Evolutionary conservation across 1,140 invertebrate genomes (phyloP).

Genomic region (Pissodes strobi): DNA sequence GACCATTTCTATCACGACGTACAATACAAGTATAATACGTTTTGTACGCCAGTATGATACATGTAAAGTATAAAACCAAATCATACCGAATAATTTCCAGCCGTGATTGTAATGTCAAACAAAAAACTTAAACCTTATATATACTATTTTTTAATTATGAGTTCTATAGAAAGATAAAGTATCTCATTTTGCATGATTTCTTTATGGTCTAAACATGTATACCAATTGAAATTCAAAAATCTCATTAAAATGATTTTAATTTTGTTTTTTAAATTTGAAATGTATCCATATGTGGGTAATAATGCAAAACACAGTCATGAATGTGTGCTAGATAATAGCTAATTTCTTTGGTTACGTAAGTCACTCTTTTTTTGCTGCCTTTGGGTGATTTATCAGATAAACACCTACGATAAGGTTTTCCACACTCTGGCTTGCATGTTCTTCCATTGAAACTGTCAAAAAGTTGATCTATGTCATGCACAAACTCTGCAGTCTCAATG

Average conservation of each 20-base stretch:
- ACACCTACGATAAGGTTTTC: not conserved
- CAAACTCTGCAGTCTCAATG: too few relatives aligned
- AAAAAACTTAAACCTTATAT: too few relatives aligned
- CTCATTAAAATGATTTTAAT: not conserved
- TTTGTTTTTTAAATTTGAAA: not conserved
- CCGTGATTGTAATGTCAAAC: too few relatives aligned
- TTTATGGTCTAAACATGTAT: not conserved
- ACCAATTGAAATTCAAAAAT: conserved; percentile 5
- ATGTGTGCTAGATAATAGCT: not conserved
- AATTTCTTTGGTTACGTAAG: not conserved
- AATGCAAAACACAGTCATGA: not conserved
- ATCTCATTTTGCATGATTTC: not conserved
- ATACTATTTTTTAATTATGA: conserved; percentile 7
- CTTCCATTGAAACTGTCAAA: too few relatives aligned
- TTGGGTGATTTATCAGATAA: not conserved
- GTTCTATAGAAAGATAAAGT: not conserved
- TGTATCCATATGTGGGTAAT: conserved; percentile 2
- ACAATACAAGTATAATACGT: too few relatives aligned
- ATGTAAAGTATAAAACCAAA: too few relatives aligned
- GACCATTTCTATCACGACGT: too few relatives aligned
- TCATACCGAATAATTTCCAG: too few relatives aligned
- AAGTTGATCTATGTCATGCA: too few relatives aligned
- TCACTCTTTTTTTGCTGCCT: not conserved
- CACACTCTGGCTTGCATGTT: not conserved
- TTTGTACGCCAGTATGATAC: too few relatives aligned